Conservation (phyloP, 2,888 invertebrate genomes). For the Drosophila subsilvestris region DNA sequence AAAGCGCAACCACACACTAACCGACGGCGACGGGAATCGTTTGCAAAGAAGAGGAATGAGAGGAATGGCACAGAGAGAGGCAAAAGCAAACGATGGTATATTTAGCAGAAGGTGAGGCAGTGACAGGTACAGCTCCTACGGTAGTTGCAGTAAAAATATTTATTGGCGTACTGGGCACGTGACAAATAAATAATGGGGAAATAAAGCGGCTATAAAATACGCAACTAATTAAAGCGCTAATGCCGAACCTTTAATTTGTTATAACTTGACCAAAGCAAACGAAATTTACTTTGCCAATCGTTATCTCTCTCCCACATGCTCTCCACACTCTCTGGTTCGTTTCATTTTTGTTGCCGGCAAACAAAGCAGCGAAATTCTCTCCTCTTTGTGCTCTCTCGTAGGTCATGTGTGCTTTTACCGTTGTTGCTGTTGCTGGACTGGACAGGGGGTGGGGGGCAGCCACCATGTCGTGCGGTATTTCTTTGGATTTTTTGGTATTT, state of each 20-base stretch:
- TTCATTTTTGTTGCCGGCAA: constrained; percentile 1
- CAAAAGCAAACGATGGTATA: constrained; percentile 41
- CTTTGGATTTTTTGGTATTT: no score
- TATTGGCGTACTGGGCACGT: not conserved
- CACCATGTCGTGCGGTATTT: no score
- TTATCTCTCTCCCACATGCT: not conserved
- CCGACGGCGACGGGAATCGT: constrained; percentile 56
- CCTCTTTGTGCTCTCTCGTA: constrained; percentile 8
- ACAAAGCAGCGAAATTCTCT: not conserved
- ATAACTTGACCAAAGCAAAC: not conserved
- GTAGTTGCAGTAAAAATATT: not conserved
- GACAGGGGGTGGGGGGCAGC: no score
- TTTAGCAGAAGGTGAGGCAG: not conserved
- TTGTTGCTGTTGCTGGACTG: no score
- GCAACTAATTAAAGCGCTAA: not conserved
- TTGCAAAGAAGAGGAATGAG: constrained; percentile 47
- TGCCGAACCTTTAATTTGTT: not conserved
- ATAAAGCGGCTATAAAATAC: not conserved
- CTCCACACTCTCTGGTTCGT: constrained; percentile 5
- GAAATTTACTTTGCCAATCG: not conserved
- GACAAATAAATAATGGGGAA: not conserved
- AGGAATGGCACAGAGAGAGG: constrained; percentile 46
- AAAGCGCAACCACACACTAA: constrained; percentile 60
- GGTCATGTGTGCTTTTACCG: no score
- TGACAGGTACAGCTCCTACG: not conserved